Evolutionary conservation across 2,888 invertebrate genomes (phyloP), one percentile per base, ranked within the genome.

Genomic region (Lapara coniferarum): DNA sequence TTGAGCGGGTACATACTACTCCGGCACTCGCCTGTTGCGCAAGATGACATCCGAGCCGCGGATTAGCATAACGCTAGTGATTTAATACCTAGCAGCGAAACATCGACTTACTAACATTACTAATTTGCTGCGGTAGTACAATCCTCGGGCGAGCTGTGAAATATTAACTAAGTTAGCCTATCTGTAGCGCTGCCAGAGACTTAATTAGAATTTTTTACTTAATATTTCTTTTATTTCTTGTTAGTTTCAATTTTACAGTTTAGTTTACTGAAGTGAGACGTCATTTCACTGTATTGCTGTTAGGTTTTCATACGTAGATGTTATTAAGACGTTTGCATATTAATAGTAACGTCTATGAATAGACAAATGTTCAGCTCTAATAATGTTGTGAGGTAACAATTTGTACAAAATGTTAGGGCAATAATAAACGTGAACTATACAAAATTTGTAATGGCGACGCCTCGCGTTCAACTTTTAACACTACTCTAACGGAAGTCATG

Each of bases 1-100:
- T 86, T 89, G 89, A 89, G 89, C 89, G 86, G 82, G 85, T 84
- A 79, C 83, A 88, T 85, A 90, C 86, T 83, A 37, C 82, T 81
- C 79, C 80, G 85, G 85, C 85, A 85, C 84, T 85, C 86, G 91
- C 90, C 89, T 91, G 92, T 92, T 93, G 91, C 92, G 92, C 89
- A 92, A 92, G 91, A 90, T 88, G 90, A 89, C 90, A 91, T 90
- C 89, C 87, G 86, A 90, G 87, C 87, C 82, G 81, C 85, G 88
- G 90, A 92, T 92, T 92, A 92, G 87, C 91, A 91, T 92, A 87
- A 85, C 85, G 74, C 75, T 87, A 92, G 91, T 84, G 90, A 70
- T 82, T 89, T 74, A 71, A 71, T 75, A 67, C 49, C 37, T 70
- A 25, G 14, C 58, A 66, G 56, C 68, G 49, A 68, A 68, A 71